These are phyloP conservation scores for Sebastes matsubarae DNA, from an alignment of 2,797 vertebrate genomes.

Conservation along the genomic window DNA sequence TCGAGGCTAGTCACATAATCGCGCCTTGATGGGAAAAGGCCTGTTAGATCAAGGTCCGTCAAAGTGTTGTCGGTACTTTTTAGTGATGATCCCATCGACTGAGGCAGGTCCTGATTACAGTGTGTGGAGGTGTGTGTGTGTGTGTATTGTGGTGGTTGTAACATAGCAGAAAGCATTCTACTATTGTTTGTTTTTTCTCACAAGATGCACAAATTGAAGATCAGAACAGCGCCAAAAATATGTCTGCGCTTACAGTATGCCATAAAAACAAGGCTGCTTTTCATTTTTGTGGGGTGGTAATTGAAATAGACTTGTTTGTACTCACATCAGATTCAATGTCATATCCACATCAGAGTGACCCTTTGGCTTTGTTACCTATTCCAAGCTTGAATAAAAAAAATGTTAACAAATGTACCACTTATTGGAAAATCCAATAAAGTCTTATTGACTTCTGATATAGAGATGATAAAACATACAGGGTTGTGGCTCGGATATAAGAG, in stretches of 20 bases:
- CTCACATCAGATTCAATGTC: not conserved
- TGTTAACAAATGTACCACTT: constrained; percentile 37
- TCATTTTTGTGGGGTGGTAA: not conserved
- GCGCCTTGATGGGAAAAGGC: constrained; percentile 90
- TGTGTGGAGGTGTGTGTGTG: constrained; percentile 7
- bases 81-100: constrained; percentile 68
- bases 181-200: not conserved
- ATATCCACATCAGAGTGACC: not conserved
- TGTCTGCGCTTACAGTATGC: not conserved
- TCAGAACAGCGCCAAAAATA: not conserved
- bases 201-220: not conserved
- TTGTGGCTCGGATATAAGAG: not conserved
- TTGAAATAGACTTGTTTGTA: not conserved
- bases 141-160: constrained; percentile 9
- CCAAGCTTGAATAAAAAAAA: constrained; percentile 27
- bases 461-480: not conserved
- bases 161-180: constrained; percentile 2
- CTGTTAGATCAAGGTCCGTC: constrained; percentile 73
- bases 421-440: constrained; percentile 3
- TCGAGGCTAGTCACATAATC: constrained; percentile 94
- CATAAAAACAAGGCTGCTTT: not conserved
- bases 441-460: not conserved
- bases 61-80: constrained; percentile 73
- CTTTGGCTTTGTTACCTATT: not conserved
- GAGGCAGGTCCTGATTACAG: constrained; percentile 31